Evolutionary conservation across 2,113 vertebrate genomes (phyloP), one percentile per base, ranked within the genome.

Genomic region (Alectura lathami): DNA sequence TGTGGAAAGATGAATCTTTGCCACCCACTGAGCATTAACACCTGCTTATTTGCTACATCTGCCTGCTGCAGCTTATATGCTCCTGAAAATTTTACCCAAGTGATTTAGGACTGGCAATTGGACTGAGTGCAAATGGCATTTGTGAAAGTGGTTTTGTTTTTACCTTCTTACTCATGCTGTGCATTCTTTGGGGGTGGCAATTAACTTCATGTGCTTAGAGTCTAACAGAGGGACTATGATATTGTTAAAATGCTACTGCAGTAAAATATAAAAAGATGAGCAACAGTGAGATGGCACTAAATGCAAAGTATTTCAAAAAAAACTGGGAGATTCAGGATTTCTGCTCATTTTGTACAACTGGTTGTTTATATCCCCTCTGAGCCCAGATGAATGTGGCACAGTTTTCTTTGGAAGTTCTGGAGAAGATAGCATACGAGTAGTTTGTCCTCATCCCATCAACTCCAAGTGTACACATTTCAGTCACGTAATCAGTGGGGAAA

Each of bases 31-130:
- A 54, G 76, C 73, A 30, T 86, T 90, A 91, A 77, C 91, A 93
- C 88, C 86, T 95, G 91, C 68, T 94, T 93, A 50, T 81, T 86
- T 80, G 23, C 81, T 94, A 84, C 88, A 90, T 86, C 88, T 96
- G 88, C 40, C 73, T 66, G 29, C 48, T 83, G 74, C 73, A 88
- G 27, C 18, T 86, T 40, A 64, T 43, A 78, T 27, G 16, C 23
- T 92, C 72, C 59, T 80, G 43, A 83, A 89, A 74, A 81, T 76
- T 78, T 82, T 75, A 69, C 60, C 30, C 73, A 50, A 82, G 73
- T 18, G 51, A 40, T 78, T 78, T 60, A 47, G 60, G 53, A 45
- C 17, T 94, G 81, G 40, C 6, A 38, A 0, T 42, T n/a, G 50
- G 20, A 22, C 27, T 70, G 68, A 81, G 54, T 63, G 43, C 54